Percentiles rank a stretch among this genome's conserved stretches.
phyloP scores from a whole-genome alignment of 2,113 vertebrate genomes.

The Motacilla tschutschensis region DNA sequence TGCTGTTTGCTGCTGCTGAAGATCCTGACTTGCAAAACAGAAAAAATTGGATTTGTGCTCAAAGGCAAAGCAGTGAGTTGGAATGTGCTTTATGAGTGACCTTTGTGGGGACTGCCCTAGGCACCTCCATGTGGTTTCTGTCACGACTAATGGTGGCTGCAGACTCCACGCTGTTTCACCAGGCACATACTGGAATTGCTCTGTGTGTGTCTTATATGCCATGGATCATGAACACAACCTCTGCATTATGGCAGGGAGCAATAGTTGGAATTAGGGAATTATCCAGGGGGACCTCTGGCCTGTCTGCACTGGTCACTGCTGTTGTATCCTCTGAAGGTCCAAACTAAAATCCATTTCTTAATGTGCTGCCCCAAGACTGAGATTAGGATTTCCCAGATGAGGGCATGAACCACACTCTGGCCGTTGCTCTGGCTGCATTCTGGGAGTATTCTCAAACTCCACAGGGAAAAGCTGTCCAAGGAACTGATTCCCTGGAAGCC shows the following conservation, averaged over 20 bases:
- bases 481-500: not conserved
- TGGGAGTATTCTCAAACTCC: not conserved
- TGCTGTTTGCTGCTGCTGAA: constrained; percentile 44
- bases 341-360: not conserved
- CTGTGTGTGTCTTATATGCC: not conserved
- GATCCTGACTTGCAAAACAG: constrained; percentile 59
- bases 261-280: not conserved
- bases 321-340: not conserved
- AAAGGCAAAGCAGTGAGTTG: not conserved
- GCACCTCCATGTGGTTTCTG: constrained; percentile 40
- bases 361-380: not conserved
- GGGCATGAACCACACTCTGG: not conserved
- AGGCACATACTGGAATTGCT: not conserved
- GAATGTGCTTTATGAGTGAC: constrained; percentile 53
- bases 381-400: not conserved
- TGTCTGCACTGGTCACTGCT: not conserved
- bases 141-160: constrained; percentile 23
- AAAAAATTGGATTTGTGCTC: constrained; percentile 57
- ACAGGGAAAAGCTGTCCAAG: not conserved
- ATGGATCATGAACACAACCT: not conserved
- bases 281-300: not conserved
- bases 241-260: not conserved
- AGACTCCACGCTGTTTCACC: constrained; percentile 2
- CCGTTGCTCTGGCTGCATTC: not conserved
- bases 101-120: constrained; percentile 47